These are phyloP conservation scores for Amblyopsis rosae DNA, from an alignment of 2,113 vertebrate genomes.

Conservation along the genomic window DNA sequence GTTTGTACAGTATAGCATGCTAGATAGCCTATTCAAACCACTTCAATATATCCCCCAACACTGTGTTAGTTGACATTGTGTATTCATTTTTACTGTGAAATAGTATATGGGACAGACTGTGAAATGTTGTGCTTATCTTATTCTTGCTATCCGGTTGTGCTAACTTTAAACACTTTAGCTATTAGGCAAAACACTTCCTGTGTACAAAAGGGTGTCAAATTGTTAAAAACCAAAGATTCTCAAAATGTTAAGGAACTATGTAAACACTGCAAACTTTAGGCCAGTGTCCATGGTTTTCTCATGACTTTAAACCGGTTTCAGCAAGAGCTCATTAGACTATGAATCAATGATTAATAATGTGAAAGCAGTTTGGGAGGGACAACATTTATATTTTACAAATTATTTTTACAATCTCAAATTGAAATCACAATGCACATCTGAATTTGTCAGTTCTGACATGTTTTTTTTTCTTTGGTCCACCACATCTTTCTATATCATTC, in stretches of 20 bases:
- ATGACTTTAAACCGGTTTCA: not conserved
- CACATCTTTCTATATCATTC: constrained; percentile 80
- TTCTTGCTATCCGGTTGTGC: constrained; percentile 16
- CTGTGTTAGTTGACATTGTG: constrained; percentile 9
- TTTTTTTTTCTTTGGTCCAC: constrained; percentile 70
- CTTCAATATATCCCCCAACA: not conserved
- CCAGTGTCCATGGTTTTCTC: not conserved
- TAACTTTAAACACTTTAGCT: constrained; percentile 11
- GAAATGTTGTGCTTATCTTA: constrained; percentile 38
- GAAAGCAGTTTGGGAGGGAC: not conserved
- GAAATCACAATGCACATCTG: constrained; percentile 30
- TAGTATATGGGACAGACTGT: constrained; percentile 15
- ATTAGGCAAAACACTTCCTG: not conserved
- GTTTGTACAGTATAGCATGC: constrained; percentile 50
- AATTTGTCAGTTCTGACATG: constrained; percentile 28
- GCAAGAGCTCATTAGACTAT: not conserved
- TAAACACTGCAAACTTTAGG: not conserved
- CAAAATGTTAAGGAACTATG: not conserved
- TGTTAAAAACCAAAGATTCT: not conserved
- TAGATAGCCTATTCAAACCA: not conserved
- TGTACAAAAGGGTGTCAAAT: not conserved
- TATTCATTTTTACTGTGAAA: constrained; percentile 5
- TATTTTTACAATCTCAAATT: constrained; percentile 32
- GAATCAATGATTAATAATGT: not conserved
- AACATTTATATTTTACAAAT: not conserved